These are phyloP conservation scores for Leptodactylus fallax DNA, from an alignment of 2,797 vertebrate species.

Conservation along the genomic window DNA sequence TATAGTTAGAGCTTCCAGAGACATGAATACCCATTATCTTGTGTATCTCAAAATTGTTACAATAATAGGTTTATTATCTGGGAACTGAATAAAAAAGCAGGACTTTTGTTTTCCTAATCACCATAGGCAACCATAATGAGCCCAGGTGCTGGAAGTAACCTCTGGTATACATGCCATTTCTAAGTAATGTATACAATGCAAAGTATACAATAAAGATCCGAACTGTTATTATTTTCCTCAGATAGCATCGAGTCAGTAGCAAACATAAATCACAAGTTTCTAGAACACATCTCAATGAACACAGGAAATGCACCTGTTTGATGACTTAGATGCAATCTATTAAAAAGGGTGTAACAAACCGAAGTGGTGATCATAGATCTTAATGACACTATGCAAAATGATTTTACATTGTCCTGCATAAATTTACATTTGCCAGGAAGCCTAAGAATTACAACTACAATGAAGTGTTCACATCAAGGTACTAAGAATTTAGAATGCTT, in stretches of 20 bases:
- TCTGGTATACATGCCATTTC: constrained; percentile 14
- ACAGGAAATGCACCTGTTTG: constrained; percentile 44
- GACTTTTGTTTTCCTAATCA: constrained; percentile 29
- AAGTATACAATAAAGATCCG: not conserved
- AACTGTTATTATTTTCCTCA: constrained; percentile 40
- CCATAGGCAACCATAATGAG: constrained; percentile 13
- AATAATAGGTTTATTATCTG: constrained; percentile 46
- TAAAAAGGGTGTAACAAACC: constrained; percentile 34
- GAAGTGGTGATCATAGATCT: constrained; percentile 44
- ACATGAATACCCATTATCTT: constrained; percentile 20
- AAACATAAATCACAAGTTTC: constrained; percentile 45
- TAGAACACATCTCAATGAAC: constrained; percentile 13
- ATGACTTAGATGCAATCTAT: constrained; percentile 42
- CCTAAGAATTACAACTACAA: constrained; percentile 21
- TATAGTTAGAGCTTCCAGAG: not conserved
- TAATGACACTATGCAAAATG: constrained; percentile 50
- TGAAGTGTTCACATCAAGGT: constrained; percentile 26
- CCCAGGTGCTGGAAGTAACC: constrained; percentile 42
- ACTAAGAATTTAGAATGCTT: constrained; percentile 3
- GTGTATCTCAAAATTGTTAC: not conserved
- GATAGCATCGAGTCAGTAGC: constrained; percentile 15
- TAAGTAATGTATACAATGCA: constrained; percentile 1
- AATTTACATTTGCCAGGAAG: constrained; percentile 29
- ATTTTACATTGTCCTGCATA: constrained; percentile 34
- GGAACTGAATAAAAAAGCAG: constrained; percentile 25